Evolutionary conservation across 2,113 vertebrate genomes (phyloP).

Genomic region (Candoia aspera): DNA sequence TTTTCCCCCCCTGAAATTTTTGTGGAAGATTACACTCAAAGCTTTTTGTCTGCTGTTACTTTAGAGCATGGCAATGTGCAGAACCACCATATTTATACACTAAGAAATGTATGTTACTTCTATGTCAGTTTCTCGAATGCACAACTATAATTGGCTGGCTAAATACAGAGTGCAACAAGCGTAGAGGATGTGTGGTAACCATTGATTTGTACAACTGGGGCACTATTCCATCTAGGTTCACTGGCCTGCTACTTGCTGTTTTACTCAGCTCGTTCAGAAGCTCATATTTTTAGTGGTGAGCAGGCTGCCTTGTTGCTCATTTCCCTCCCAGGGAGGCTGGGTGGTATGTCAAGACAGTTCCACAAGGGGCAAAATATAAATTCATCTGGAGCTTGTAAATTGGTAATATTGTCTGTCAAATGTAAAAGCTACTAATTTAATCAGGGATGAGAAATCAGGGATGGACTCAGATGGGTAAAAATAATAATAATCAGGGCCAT

Average conservation of each 20-base stretch:
- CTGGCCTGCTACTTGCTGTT: background rate
- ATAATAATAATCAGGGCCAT: background rate
- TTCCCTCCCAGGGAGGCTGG: background rate
- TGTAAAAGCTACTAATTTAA: background rate
- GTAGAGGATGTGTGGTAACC: too few relatives aligned
- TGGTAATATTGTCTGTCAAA: background rate
- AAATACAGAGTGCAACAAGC: background rate
- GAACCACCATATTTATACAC: background rate
- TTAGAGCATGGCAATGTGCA: background rate
- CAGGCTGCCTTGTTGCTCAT: background rate
- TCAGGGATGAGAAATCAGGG: background rate
- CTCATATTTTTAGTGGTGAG: background rate
- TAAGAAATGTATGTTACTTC: background rate
- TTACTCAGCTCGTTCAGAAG: background rate
- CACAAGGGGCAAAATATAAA: background rate
- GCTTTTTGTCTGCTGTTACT: background rate
- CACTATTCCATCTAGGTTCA: background rate
- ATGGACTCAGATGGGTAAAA: background rate
- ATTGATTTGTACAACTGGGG: background rate
- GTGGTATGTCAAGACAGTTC: background rate
- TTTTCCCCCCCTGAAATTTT: background rate
- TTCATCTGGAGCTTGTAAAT: background rate
- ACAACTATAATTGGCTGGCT: background rate
- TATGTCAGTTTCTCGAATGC: background rate
- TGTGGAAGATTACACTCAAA: background rate